phyloP scores from a whole-genome alignment of 2,113 vertebrate species.

The Felis chaus region DNA sequence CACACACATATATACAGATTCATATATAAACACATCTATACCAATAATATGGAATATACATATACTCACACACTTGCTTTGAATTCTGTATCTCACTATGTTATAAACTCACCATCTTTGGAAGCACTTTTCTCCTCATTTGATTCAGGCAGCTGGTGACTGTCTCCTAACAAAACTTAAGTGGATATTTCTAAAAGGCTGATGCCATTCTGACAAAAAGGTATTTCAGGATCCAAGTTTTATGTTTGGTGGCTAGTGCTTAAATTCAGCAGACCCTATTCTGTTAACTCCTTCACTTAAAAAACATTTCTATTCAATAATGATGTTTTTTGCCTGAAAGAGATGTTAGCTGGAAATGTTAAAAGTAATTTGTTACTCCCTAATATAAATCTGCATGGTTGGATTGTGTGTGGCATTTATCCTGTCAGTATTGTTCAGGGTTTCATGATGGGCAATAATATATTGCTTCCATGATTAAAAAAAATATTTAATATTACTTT shows the following conservation, averaged over 20 bases:
- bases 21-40: conserved; percentile 44
- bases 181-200: conserved; percentile 39
- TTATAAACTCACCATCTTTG: conserved; percentile 67
- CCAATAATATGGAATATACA: conserved; percentile 68
- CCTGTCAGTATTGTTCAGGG: background rate
- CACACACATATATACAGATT: conserved; percentile 64
- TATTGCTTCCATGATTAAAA: conserved; percentile 21
- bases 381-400: conserved; percentile 22
- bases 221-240: background rate
- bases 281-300: conserved; percentile 23
- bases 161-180: conserved; percentile 64
- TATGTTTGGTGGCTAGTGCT: background rate
- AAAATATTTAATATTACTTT: conserved; percentile 23
- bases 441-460: conserved; percentile 25
- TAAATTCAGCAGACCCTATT: background rate
- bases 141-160: conserved; percentile 51
- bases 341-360: conserved; percentile 27
- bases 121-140: conserved; percentile 70
- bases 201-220: conserved; percentile 54
- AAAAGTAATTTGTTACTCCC: background rate
- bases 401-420: background rate
- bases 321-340: conserved; percentile 4
- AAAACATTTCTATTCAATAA: conserved; percentile 40
- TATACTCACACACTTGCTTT: conserved; percentile 73
- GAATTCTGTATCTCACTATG: conserved; percentile 59